A percentile compares a stretch with the other conserved stretches of the same genome.
phyloP scores from a whole-genome alignment of 2,113 vertebrate species.

The Coptodon rendalli region DNA sequence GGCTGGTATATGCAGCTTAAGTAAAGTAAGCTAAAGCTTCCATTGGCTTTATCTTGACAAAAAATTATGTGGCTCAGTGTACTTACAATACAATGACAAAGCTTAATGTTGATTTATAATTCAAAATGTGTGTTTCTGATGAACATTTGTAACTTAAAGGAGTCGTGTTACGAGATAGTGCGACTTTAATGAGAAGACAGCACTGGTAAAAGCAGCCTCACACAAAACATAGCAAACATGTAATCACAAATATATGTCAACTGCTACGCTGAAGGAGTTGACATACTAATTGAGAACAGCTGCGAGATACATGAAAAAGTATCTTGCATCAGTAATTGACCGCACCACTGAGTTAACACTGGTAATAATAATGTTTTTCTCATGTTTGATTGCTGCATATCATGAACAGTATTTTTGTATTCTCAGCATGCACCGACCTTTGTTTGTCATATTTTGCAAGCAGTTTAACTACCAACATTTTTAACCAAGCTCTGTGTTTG shows the following conservation, averaged over 20 bases:
- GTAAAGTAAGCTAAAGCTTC: not conserved
- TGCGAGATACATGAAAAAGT: not conserved
- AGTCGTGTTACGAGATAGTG: not conserved
- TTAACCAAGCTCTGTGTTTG: not conserved
- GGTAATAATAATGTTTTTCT: not conserved
- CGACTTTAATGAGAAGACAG: constrained; percentile 2
- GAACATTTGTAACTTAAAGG: not conserved
- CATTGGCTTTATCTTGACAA: not conserved
- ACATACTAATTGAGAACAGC: constrained; percentile 40
- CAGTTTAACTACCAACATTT: not conserved
- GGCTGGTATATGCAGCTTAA: not conserved
- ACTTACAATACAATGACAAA: not conserved
- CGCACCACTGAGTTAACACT: not conserved
- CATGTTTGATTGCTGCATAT: not conserved
- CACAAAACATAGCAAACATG: constrained; percentile 38
- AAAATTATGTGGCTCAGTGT: not conserved
- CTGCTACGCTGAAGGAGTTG: constrained; percentile 16
- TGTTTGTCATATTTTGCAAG: not conserved
- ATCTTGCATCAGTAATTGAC: not conserved
- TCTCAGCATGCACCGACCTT: not conserved
- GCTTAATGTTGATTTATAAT: not conserved
- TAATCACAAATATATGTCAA: constrained; percentile 40
- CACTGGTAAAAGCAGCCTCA: not conserved
- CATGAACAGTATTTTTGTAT: not conserved
- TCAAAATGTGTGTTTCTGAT: not conserved